Conservation (phyloP, 2,888 invertebrate genomes). For the Drosophila cognata region DNA sequence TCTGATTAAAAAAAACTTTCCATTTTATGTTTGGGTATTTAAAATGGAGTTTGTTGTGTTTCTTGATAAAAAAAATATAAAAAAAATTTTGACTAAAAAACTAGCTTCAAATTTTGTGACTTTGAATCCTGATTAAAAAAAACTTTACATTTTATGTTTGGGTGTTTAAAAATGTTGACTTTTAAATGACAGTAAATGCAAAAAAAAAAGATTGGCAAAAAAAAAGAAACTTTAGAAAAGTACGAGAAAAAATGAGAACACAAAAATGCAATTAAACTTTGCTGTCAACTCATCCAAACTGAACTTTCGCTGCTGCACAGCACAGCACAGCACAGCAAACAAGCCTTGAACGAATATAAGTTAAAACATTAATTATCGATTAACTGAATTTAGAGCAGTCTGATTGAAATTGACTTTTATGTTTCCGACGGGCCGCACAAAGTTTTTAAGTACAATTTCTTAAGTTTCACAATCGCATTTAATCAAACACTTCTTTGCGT, state of each 20-base stretch:
- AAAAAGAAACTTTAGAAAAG: background rate
- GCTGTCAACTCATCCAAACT: conserved; percentile 1
- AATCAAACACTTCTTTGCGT: conserved; percentile 11
- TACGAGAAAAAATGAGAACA: background rate
- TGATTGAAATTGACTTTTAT: conserved; percentile 7
- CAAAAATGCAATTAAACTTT: conserved; percentile 11
- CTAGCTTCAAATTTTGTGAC: background rate
- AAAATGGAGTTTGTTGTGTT: no score
- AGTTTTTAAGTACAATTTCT: conserved; percentile 19
- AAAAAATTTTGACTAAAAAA: no score
- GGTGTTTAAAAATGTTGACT: background rate
- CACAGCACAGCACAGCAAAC: background rate
- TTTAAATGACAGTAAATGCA: no score
- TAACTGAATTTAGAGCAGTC: background rate
- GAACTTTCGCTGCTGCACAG: background rate
- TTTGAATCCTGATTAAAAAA: no score
- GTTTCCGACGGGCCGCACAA: background rate
- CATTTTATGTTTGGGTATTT: background rate
- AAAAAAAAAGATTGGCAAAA: background rate
- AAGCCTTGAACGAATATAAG: background rate
- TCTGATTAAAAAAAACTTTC: background rate
- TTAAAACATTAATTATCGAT: background rate
- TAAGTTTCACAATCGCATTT: conserved; percentile 1
- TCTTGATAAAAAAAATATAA: background rate
- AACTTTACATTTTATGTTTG: background rate